Conservation (phyloP, 2,888 invertebrate species). For the Tenthredo scrophulariae region DNA sequence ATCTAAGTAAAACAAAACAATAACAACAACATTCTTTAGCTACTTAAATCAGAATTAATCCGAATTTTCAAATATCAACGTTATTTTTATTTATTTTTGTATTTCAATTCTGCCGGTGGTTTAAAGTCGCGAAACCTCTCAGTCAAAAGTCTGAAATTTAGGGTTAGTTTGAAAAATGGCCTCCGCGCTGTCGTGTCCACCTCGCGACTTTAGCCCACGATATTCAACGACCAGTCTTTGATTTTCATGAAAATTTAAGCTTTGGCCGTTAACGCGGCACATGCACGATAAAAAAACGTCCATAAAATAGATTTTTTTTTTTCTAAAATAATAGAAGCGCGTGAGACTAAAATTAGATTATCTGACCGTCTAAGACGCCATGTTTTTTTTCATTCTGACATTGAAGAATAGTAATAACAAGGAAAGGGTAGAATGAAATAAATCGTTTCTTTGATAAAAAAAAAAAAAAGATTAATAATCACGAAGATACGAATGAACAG, state of each 20-base stretch:
- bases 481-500: background rate
- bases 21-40: conserved; percentile 19
- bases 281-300: background rate
- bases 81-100: background rate
- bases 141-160: background rate
- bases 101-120: background rate
- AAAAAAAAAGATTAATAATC: background rate
- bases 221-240: background rate
- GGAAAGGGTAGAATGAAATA: too few relatives aligned
- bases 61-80: background rate
- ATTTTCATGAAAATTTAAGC: background rate
- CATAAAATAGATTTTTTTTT: background rate
- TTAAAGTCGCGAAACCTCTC: background rate
- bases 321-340: background rate
- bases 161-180: background rate
- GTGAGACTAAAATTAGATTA: background rate
- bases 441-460: too few relatives aligned
- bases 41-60: background rate
- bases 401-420: too few relatives aligned
- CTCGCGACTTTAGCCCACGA: background rate
- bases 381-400: background rate
- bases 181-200: background rate
- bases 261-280: too few relatives aligned
- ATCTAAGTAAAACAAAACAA: background rate
- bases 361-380: background rate